Evolutionary conservation across 2,888 invertebrate genomes (phyloP), one percentile per base, ranked within the genome.

Genomic region (Oxytorus armatus): DNA sequence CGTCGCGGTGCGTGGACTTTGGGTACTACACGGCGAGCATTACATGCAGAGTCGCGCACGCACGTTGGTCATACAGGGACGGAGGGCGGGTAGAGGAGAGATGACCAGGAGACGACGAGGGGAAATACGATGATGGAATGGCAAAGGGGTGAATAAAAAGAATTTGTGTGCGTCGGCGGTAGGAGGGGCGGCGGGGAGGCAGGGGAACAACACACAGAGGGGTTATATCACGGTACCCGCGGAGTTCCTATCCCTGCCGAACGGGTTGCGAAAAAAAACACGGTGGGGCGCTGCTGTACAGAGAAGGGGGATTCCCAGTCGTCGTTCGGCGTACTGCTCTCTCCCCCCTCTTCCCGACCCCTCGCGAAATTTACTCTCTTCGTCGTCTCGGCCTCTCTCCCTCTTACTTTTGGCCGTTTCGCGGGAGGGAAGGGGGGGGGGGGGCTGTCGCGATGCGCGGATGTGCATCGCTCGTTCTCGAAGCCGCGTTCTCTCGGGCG

Each of bases 361-460:
- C 18, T 33, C 59, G 5, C 29, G 3, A 3, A 29, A 29, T 29
- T 5, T 5, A 5, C 29, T 3, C 5, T 29, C 5, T 3, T 29
- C 69, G 44, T 59, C 76, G 61, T 25, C 49, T 75, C 49, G 75
- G 44, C 70, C 59, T 72, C 74, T 61, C 79, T 77, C 82, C 25
- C 72, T 80, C 77, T 80, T 77, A 85, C 83, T 85, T 84, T 79
- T 82, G 82, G 51, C 81, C 55, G 44, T 74, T 65, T 14, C 8
- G 8, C 11, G 7, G 75, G 66, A 79, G 74, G 61, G 76, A 77
- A 44, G 73, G 76, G 69, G 74, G 82, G 73, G 70, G 74, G 57
- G 72, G 69, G 65, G 77, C 83, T 81, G 93, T 93, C 92, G 88
- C 89, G 86, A 89, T 90, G 89, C 89, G 89, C 90, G 88, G 87